phyloP scores from a whole-genome alignment of 2,888 invertebrate genomes.

The Eudasyphora cyanicolor region DNA sequence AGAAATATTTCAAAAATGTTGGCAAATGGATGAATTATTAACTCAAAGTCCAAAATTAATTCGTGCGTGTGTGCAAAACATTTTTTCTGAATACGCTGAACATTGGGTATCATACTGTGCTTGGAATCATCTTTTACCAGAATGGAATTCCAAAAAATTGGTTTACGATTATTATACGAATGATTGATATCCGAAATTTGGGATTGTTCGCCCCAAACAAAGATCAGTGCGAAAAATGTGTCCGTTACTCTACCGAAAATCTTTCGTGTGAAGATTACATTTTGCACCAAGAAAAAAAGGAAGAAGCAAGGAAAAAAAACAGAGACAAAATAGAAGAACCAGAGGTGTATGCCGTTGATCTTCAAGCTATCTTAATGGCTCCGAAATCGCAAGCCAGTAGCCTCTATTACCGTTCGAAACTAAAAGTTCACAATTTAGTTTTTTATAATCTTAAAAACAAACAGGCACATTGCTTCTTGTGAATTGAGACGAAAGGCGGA shows the following conservation, averaged over 20 bases:
- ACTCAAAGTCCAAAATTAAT: constrained; percentile 45
- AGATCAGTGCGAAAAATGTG: constrained; percentile 46
- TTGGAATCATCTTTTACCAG: constrained; percentile 46
- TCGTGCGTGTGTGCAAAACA: constrained; percentile 38
- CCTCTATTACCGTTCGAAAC: neutral
- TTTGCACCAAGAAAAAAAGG: neutral
- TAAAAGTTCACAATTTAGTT: neutral
- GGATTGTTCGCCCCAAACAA: constrained; percentile 35
- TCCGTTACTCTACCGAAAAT: neutral
- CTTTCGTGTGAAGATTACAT: neutral
- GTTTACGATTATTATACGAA: constrained; percentile 48
- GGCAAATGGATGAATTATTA: constrained; percentile 34
- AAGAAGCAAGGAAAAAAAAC: constrained; percentile 1
- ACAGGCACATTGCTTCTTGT: neutral
- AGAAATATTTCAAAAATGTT: constrained; percentile 39
- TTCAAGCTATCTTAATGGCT: constrained; percentile 28
- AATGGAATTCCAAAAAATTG: constrained; percentile 46
- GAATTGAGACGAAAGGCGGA: no score
- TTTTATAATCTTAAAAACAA: constrained; percentile 9
- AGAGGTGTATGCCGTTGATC: constrained; percentile 5
- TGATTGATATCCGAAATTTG: neutral
- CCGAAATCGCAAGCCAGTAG: constrained; percentile 10
- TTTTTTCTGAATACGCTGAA: constrained; percentile 31
- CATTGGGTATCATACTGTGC: neutral
- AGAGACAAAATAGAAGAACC: constrained; percentile 17